Evolutionary conservation across 35 echinoderm and acorn worm genomes (phyloP), one percentile per base, ranked within the genome.

Genomic region (Hemicentrotus pulcherrimus): DNA sequence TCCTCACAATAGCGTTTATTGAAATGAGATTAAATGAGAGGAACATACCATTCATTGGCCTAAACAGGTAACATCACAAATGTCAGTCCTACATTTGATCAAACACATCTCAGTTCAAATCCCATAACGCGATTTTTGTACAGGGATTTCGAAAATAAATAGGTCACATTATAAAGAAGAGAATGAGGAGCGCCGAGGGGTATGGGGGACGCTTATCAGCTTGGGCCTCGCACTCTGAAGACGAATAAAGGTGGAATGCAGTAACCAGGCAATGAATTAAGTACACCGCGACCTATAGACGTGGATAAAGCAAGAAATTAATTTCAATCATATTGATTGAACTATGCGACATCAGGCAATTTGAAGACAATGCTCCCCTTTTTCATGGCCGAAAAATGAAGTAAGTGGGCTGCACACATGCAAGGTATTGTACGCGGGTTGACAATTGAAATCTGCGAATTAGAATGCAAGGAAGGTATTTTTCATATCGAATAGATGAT

Each of bases 21-120:
- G 65, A n/a, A 78, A 78, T 78, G 65, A 78, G 65, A 78, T 78
- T 78, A n/a, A 78, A 78, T 78, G 65, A 78, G 22, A n/a, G n/a
- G 65, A 78, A 78, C 65, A 78, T 78, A 78, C 65, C 65, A 5
- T 78, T 78, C 65, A 78, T 78, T 78, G 28, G 65, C 65, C 65
- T 78, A 78, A 78, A 30, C 65, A 78, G 65, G 65, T 15, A 78
- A 24, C 65, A 28, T n/a, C 65, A 78, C 65, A 78, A 78, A 78
- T 78, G 65, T 78, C 65, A 78, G 6, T 78, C 65, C 65, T 78
- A 28, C 65, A 78, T 78, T 78, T 78, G 22, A 78, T 78, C 19
- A 78, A 78, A 28, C 22, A 78, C 19, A 78, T 22, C 65, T 78
- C 28, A 24, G 65, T 28, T 78, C 24, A 78, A 78, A 78, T 78